Percentiles rank a stretch among this genome's conserved stretches.
These are phyloP conservation scores for Ostrea denselamellosa DNA, from an alignment of 1,140 invertebrate genomes.

Conservation along the genomic window DNA sequence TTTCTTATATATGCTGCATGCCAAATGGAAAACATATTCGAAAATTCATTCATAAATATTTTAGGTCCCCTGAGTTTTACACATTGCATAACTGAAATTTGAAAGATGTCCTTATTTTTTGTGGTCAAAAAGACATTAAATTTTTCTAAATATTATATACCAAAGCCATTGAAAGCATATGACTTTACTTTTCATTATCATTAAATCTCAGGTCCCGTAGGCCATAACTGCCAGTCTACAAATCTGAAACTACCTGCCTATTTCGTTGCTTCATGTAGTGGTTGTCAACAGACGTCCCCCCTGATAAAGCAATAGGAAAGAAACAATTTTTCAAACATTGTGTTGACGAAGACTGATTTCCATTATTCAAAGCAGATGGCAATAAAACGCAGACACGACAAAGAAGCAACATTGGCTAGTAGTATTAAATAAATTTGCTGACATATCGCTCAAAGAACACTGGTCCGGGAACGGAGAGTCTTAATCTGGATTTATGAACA, in stretches of 20 bases:
- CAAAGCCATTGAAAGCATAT: too few species aligned
- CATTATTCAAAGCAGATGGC: constrained; percentile 52
- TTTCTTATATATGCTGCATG: too few species aligned
- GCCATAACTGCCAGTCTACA: too few species aligned
- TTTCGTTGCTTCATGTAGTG: background rate
- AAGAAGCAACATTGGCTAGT: constrained; percentile 39
- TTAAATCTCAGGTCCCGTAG: too few species aligned
- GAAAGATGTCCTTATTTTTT: too few species aligned
- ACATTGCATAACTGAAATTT: too few species aligned
- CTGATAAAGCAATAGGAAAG: constrained; percentile 6
- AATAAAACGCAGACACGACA: constrained; percentile 41
- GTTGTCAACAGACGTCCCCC: background rate
- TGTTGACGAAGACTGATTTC: constrained; percentile 28
- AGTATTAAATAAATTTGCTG: constrained; percentile 55
- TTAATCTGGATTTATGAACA: constrained; percentile 58
- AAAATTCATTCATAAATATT: too few species aligned
- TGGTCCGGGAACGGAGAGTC: constrained; percentile 40
- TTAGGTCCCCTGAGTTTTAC: too few species aligned
- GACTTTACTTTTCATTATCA: too few species aligned
- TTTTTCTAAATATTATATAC: too few species aligned
- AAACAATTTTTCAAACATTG: constrained; percentile 25
- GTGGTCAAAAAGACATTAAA: too few species aligned
- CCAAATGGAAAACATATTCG: too few species aligned
- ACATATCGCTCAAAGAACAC: constrained; percentile 47
- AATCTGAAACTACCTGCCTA: background rate